Evolutionary conservation across 2,797 vertebrate genomes (phyloP).

Genomic region (Halcyon badia): DNA sequence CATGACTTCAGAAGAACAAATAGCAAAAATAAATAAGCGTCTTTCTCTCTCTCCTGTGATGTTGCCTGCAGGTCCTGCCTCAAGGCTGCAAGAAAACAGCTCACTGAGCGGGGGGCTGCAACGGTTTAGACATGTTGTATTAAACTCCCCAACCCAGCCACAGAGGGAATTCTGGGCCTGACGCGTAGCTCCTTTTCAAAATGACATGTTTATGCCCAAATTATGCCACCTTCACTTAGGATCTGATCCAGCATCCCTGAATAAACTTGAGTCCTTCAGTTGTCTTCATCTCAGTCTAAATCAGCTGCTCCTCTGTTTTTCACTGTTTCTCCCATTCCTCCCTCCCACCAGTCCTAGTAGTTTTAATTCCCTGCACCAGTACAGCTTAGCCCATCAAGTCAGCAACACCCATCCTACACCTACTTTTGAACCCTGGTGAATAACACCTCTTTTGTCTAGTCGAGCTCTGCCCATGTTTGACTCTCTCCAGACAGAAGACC

Average conservation of each 20-base stretch:
- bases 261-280: neutral
- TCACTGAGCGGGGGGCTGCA: neutral
- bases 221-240: neutral
- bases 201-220: neutral
- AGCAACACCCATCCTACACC: neutral
- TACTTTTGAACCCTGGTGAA: neutral
- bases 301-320: neutral
- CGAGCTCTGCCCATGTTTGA: neutral
- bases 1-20: conserved; percentile 54
- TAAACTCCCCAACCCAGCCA: neutral
- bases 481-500: neutral
- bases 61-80: conserved; percentile 21
- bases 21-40: conserved; percentile 47
- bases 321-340: neutral
- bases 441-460: neutral
- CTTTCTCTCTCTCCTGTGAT: neutral
- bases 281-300: neutral
- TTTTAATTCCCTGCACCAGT: neutral
- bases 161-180: neutral
- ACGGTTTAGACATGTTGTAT: neutral
- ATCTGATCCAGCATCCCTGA: neutral
- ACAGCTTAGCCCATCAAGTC: neutral
- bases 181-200: neutral
- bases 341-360: neutral
- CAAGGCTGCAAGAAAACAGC: neutral